Evolutionary conservation across 2,113 vertebrate species (phyloP).

Genomic region (Pelecanus crispus): DNA sequence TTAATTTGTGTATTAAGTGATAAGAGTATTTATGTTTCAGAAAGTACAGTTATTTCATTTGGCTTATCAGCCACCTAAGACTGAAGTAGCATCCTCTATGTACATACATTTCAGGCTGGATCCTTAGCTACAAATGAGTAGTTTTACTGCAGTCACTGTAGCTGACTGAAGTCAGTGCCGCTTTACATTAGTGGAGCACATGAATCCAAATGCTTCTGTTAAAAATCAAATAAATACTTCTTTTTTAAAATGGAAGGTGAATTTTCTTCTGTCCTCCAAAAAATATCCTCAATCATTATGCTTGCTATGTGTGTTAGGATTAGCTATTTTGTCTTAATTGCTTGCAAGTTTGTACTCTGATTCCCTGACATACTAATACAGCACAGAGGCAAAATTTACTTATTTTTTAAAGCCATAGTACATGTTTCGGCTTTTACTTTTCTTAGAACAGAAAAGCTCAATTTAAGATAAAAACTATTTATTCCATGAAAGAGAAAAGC

Average conservation of each 20-base stretch:
- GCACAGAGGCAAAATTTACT: neutral
- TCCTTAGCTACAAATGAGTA: neutral
- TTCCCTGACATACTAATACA: neutral
- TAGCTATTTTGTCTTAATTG: neutral
- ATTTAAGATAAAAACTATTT: slow-evolving; percentile 5
- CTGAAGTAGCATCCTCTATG: neutral
- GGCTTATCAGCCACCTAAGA: neutral
- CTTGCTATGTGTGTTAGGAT: neutral
- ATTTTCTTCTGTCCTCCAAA: neutral
- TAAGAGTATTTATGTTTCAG: neutral
- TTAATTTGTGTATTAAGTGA: neutral
- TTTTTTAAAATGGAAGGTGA: neutral
- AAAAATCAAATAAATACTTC: neutral
- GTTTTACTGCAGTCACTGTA: neutral
- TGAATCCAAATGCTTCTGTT: neutral
- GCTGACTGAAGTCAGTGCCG: neutral
- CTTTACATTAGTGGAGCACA: neutral
- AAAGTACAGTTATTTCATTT: neutral
- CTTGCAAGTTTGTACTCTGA: neutral
- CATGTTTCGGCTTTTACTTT: neutral
- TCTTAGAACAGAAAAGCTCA: neutral
- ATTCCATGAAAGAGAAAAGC: neutral
- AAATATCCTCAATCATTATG: neutral
- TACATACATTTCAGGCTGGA: neutral
- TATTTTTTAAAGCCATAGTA: neutral